Conservation (phyloP, 2,888 invertebrate genomes). For the Saturnia japonica region DNA sequence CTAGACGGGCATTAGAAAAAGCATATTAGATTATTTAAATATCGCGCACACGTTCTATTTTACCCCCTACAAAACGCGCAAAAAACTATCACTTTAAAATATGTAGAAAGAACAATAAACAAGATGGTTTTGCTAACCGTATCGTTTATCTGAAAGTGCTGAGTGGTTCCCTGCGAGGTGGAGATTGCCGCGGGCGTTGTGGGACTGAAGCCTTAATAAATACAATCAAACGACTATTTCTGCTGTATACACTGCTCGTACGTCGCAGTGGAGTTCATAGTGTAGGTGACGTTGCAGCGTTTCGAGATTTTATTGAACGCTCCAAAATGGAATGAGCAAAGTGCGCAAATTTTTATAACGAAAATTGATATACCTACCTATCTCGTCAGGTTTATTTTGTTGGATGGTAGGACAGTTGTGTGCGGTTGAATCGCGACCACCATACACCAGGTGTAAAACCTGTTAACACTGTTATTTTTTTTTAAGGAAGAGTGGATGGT, state of each 20-base stretch:
- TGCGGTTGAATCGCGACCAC: too few relatives aligned
- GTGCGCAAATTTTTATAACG: not conserved
- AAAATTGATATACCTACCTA: too few relatives aligned
- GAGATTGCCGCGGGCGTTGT: slow-evolving; percentile 15
- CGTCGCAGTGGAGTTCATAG: not conserved
- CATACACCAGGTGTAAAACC: too few relatives aligned
- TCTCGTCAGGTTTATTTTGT: too few relatives aligned
- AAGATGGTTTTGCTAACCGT: slow-evolving; percentile 15
- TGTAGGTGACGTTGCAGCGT: not conserved
- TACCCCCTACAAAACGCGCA: too few relatives aligned
- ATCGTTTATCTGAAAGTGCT: slow-evolving; percentile 18
- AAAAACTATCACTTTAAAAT: not conserved
- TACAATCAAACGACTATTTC: slow-evolving; percentile 3
- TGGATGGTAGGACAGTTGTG: too few relatives aligned
- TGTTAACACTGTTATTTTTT: too few relatives aligned
- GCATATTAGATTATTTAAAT: too few relatives aligned
- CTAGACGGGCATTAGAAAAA: too few relatives aligned
- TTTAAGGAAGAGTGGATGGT: too few relatives aligned
- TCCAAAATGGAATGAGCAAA: too few relatives aligned
- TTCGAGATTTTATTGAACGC: not conserved
- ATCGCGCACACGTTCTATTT: too few relatives aligned
- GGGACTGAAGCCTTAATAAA: slow-evolving; percentile 13
- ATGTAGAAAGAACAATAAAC: not conserved
- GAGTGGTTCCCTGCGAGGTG: slow-evolving; percentile 11
- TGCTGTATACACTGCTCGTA: not conserved